These are phyloP conservation scores for Barypeithes pellucidus DNA, from an alignment of 2,888 invertebrate genomes.

Conservation along the genomic window DNA sequence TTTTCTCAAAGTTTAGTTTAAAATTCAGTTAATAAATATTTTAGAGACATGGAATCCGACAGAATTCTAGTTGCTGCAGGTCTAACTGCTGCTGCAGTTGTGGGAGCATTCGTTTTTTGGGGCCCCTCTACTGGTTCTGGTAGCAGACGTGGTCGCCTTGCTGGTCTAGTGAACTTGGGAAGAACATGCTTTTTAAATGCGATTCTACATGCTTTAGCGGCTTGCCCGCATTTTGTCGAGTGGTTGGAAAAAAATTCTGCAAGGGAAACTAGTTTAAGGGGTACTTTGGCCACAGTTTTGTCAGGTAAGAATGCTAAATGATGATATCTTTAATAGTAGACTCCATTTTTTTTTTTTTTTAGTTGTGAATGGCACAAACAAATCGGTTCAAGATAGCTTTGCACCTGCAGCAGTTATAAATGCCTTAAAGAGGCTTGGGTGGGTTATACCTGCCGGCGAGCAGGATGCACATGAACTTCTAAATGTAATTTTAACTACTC, in stretches of 20 bases:
- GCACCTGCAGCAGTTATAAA: constrained; percentile 81
- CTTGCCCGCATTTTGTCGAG: constrained; percentile 86
- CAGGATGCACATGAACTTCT: constrained; percentile 96
- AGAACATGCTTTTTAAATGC: constrained; percentile 96
- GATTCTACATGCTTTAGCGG: constrained; percentile 90
- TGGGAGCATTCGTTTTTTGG: constrained; percentile 90
- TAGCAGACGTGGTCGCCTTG: constrained; percentile 78
- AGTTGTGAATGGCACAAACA: constrained; percentile 84
- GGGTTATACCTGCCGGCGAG: constrained; percentile 92
- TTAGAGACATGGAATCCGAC: constrained; percentile 78
- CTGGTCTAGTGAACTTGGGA: constrained; percentile 92
- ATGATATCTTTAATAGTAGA: not conserved
- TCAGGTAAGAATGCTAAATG: constrained; percentile 76
- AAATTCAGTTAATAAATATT: not conserved
- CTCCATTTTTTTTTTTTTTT: constrained; percentile 56
- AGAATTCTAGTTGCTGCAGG: constrained; percentile 86
- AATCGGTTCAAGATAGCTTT: constrained; percentile 77
- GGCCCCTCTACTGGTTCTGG: constrained; percentile 79
- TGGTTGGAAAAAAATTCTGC: constrained; percentile 84
- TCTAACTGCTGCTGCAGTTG: constrained; percentile 85
- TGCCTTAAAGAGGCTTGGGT: constrained; percentile 83
- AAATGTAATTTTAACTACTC: constrained; percentile 89
- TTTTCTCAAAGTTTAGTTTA: no score
- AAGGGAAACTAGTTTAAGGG: constrained; percentile 81
- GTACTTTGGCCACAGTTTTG: constrained; percentile 82